Conservation (phyloP, 2,113 vertebrate genomes). For the Asarcornis scutulata region DNA sequence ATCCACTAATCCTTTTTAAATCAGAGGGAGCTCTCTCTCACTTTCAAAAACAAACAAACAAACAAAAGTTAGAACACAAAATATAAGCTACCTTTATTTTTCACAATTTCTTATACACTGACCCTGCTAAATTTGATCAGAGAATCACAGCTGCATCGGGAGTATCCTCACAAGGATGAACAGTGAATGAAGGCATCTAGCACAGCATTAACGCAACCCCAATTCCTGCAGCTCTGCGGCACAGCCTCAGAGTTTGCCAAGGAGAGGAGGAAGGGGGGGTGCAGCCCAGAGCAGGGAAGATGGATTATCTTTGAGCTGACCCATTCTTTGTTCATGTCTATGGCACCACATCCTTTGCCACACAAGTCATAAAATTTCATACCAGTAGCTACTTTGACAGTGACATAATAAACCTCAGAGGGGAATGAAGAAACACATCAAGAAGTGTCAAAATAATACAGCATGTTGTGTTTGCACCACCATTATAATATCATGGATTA, state of each 20-base stretch:
- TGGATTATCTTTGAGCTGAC: conserved; percentile 38
- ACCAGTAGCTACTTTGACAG: conserved; percentile 40
- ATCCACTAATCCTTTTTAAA: not conserved
- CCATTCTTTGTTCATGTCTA: conserved; percentile 38
- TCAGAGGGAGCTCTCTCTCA: rapidly evolving
- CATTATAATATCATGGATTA: not conserved
- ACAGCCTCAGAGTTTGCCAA: not conserved
- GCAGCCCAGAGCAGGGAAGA: conserved; percentile 6
- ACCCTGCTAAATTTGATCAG: not conserved
- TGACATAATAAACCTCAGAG: conserved; percentile 41
- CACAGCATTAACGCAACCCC: rapidly evolving
- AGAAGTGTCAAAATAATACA: conserved; percentile 36
- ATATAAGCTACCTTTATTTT: not conserved
- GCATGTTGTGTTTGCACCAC: not conserved
- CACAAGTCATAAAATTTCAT: conserved; percentile 52
- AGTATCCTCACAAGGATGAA: not conserved
- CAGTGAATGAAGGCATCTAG: not conserved
- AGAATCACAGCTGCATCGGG: not conserved
- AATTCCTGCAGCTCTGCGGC: not conserved
- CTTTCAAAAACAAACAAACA: not conserved
- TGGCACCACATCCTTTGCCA: conserved; percentile 54
- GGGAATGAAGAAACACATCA: conserved; percentile 38
- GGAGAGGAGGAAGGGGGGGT: not conserved
- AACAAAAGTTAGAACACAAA: not conserved
- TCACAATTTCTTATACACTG: not conserved